Percentiles rank a stretch among this genome's conserved stretches.
phyloP scores from a whole-genome alignment of 2,797 vertebrate genomes.

The Pseudomugil tenellus region DNA sequence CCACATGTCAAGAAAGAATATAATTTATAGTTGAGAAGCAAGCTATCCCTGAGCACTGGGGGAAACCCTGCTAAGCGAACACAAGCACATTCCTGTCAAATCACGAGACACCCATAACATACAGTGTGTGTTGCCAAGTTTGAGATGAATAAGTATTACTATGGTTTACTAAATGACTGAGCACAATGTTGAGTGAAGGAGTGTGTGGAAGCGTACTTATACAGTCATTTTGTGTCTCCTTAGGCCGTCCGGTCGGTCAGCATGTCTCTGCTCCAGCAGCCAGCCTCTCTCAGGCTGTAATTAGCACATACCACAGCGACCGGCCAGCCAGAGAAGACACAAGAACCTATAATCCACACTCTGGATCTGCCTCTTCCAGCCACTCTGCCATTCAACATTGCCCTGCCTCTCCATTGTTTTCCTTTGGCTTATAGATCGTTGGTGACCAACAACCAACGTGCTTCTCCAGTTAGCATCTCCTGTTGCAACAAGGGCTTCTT shows the following conservation, averaged over 20 bases:
- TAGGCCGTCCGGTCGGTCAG: slow-evolving; percentile 46
- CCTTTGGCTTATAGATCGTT: slow-evolving; percentile 26
- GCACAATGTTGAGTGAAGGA: slow-evolving; percentile 12
- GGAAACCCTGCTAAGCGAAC: slow-evolving; percentile 23
- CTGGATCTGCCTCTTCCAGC: slow-evolving; percentile 35
- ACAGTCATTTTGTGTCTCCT: slow-evolving; percentile 32
- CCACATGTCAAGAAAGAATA: background rate
- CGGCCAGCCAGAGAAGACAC: slow-evolving; percentile 49
- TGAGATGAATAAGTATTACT: slow-evolving; percentile 20
- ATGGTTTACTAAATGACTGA: background rate
- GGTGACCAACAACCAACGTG: slow-evolving; percentile 21
- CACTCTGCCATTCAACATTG: slow-evolving; percentile 36
- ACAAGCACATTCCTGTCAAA: slow-evolving; percentile 27
- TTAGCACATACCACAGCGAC: slow-evolving; percentile 65
- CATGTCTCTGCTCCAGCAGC: slow-evolving; percentile 48
- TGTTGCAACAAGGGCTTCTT: slow-evolving; percentile 55
- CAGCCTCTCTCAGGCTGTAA: slow-evolving; percentile 64
- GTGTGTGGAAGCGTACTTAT: slow-evolving; percentile 11
- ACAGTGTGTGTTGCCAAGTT: slow-evolving; percentile 4
- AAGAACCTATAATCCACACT: slow-evolving; percentile 60
- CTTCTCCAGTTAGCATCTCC: slow-evolving; percentile 49
- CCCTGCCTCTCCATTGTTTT: slow-evolving; percentile 55
- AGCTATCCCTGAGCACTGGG: background rate
- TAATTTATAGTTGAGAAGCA: background rate
- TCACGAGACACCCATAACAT: background rate